Evolutionary conservation across 2,113 vertebrate genomes (phyloP).

Genomic region (Platysternon megacephalum): DNA sequence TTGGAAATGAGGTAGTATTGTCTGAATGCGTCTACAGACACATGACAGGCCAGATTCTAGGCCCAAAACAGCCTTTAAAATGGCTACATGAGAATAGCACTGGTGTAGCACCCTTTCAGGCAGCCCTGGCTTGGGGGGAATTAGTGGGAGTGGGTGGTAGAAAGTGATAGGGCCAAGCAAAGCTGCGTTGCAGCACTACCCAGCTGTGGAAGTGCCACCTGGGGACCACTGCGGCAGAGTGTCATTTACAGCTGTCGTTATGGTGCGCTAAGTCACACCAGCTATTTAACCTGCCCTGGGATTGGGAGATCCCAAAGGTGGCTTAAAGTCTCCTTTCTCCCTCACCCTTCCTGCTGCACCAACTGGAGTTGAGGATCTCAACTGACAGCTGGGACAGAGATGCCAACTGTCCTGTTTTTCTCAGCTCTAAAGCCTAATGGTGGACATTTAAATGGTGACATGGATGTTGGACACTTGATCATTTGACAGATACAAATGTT

Average conservation of each 20-base stretch:
- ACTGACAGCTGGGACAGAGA: neutral
- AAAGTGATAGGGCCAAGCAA: neutral
- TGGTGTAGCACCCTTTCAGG: neutral
- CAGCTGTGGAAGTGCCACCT: neutral
- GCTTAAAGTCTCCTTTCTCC: neutral
- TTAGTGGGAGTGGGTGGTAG: neutral
- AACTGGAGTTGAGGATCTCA: neutral
- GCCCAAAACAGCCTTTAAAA: neutral
- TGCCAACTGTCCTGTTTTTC: neutral
- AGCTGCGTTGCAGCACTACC: neutral
- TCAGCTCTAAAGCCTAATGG: neutral
- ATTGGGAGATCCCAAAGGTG: neutral
- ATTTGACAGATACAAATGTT: neutral
- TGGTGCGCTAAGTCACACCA: neutral
- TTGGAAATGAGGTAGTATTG: neutral
- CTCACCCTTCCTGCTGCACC: neutral
- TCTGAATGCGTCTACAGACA: neutral
- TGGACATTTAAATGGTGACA: neutral
- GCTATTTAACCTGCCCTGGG: neutral
- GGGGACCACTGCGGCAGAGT: neutral
- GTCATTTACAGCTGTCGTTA: neutral
- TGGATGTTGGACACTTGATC: neutral
- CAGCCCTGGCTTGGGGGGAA: neutral
- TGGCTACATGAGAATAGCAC: accelerated
- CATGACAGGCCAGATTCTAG: neutral